Evolutionary conservation across 2,888 invertebrate species (phyloP).

Genomic region (Drosophila nr. perissopoda): DNA sequence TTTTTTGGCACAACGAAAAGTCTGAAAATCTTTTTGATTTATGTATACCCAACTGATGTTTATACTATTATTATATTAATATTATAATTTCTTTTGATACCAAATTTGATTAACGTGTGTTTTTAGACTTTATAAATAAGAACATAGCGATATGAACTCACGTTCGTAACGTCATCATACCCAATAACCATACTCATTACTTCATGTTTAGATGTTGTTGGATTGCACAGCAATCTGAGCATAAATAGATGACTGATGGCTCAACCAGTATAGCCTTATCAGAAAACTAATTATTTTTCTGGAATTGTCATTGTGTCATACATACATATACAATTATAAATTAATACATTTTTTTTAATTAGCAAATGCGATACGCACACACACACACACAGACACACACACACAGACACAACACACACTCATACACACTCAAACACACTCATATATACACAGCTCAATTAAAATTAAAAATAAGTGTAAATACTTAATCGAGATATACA

Average conservation of each 20-base stretch:
- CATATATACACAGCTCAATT: conserved; percentile 12
- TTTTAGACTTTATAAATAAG: conserved; percentile 28
- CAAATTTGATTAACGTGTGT: conserved; percentile 44
- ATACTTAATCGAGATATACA: conserved; percentile 32
- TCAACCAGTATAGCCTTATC: conserved; percentile 37
- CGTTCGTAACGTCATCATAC: conserved; percentile 11
- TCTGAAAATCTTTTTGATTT: conserved; percentile 71
- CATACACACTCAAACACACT: neutral
- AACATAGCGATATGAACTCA: conserved; percentile 11
- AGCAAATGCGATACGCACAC: conserved; percentile 56
- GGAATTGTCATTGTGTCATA: conserved; percentile 34
- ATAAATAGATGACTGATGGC: conserved; percentile 29
- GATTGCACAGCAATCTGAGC: conserved; percentile 53
- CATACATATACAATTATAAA: conserved; percentile 14
- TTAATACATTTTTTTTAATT: conserved; percentile 16
- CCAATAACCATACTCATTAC: conserved; percentile 9
- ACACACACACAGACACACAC: conserved; percentile 12
- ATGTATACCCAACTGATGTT: conserved; percentile 45
- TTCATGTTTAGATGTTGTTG: conserved; percentile 25
- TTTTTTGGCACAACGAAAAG: conserved; percentile 76
- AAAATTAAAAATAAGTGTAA: conserved; percentile 25
- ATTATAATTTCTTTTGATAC: conserved; percentile 42
- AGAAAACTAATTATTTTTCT: conserved; percentile 25
- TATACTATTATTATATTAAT: conserved; percentile 36
- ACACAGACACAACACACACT: neutral